phyloP scores from a whole-genome alignment of 2,888 invertebrate genomes.

The Nowickia ferox region DNA sequence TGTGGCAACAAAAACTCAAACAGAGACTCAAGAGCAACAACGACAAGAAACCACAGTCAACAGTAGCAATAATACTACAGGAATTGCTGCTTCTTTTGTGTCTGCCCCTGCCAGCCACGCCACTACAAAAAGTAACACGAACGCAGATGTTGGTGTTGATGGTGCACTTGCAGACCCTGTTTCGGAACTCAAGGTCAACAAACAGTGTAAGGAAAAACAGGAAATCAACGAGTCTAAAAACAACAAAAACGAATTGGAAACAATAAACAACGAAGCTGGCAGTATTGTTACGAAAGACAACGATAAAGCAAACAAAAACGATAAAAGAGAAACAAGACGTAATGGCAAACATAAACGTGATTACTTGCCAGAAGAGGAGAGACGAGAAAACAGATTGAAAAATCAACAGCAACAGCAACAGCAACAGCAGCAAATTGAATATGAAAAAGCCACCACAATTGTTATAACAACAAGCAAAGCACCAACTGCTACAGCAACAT shows the following conservation, averaged over 20 bases:
- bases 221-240: constrained; percentile 56
- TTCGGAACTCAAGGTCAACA: constrained; percentile 68
- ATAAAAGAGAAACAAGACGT: constrained; percentile 62
- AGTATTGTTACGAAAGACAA: constrained; percentile 52
- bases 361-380: constrained; percentile 33
- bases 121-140: neutral
- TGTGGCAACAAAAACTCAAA: neutral
- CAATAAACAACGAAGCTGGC: constrained; percentile 36
- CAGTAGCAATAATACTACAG: neutral
- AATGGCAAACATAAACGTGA: constrained; percentile 59
- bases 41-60: constrained; percentile 12
- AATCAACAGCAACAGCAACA: constrained; percentile 30
- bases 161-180: constrained; percentile 32
- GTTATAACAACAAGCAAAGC: constrained; percentile 37
- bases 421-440: constrained; percentile 34
- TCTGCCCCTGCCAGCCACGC: neutral
- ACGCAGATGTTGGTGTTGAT: constrained; percentile 10
- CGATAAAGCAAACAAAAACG: constrained; percentile 48
- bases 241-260: constrained; percentile 39
- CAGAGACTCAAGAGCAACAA: neutral
- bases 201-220: constrained; percentile 54
- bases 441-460: constrained; percentile 38
- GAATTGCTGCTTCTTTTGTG: neutral
- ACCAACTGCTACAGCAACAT: constrained; percentile 27
- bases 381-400: constrained; percentile 52